These are phyloP conservation scores for Leptura quadrifasciata DNA, from an alignment of 2,888 invertebrate species.

Conservation along the genomic window DNA sequence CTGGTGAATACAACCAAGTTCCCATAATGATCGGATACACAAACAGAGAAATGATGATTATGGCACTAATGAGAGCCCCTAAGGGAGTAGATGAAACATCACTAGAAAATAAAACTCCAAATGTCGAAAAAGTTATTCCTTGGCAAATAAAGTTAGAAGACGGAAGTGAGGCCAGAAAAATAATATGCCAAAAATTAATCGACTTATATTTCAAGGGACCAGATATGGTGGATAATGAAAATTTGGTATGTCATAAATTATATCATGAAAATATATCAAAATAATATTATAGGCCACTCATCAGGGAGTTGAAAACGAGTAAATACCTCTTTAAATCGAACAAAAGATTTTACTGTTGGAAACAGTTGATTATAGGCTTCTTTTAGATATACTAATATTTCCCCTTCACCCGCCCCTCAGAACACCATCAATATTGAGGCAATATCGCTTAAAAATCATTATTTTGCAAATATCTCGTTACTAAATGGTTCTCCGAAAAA, in stretches of 20 bases:
- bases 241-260: conserved; percentile 42
- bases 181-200: conserved; percentile 70
- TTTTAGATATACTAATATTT: too few relatives aligned
- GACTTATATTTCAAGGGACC: conserved; percentile 35
- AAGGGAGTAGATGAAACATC: neutral
- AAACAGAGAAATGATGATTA: conserved; percentile 67
- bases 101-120: conserved; percentile 1
- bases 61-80: conserved; percentile 51
- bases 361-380: too few relatives aligned
- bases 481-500: too few relatives aligned
- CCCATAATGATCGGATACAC: conserved; percentile 62
- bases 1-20: conserved; percentile 57
- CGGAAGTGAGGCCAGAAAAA: conserved; percentile 56
- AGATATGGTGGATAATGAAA: conserved; percentile 21
- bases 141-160: conserved; percentile 55
- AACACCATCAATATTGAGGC: too few relatives aligned
- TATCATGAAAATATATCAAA: too few relatives aligned
- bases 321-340: too few relatives aligned
- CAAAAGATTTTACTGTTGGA: too few relatives aligned
- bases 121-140: conserved; percentile 56
- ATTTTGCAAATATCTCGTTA: too few relatives aligned
- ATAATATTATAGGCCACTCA: too few relatives aligned
- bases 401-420: too few relatives aligned
- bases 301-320: too few relatives aligned
- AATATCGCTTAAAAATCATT: too few relatives aligned